Percentiles rank a stretch among this genome's conserved stretches.
Conservation (phyloP, 2,888 invertebrate species). For the Capitulum mitella region DNA sequence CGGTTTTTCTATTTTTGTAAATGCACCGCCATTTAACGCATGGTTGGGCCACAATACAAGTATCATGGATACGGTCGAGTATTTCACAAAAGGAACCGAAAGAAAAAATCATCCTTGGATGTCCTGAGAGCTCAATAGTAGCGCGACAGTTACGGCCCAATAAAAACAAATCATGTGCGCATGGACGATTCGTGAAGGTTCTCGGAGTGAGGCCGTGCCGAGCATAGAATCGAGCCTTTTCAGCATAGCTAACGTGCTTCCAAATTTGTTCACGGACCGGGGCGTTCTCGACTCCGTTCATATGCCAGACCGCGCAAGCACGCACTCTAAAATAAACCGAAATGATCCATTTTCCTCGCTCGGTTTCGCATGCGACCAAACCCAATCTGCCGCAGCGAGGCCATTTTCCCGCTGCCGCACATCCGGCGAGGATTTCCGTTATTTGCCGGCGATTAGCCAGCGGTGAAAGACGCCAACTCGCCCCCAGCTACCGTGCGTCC, state of each 20-base stretch:
- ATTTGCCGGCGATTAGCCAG: too few species aligned
- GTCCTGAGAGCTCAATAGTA: not conserved
- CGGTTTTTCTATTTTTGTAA: not conserved
- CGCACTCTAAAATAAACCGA: too few species aligned
- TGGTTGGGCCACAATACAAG: not conserved
- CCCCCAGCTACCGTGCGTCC: not conserved
- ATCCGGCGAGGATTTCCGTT: too few species aligned
- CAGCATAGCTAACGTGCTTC: too few species aligned
- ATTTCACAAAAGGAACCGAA: not conserved
- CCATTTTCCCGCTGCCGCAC: not conserved
- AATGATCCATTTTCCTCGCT: too few species aligned
- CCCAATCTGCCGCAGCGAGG: not conserved
- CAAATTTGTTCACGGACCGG: too few species aligned
- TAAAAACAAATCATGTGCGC: not conserved
- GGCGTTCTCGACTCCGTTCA: too few species aligned
- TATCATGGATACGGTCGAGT: not conserved
- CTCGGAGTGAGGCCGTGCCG: not conserved
- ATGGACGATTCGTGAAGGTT: not conserved
- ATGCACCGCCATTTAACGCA: not conserved
- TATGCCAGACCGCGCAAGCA: too few species aligned
- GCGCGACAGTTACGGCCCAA: not conserved
- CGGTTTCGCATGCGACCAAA: too few species aligned
- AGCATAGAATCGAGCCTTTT: too few species aligned
- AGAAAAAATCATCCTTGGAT: not conserved
- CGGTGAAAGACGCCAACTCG: too few species aligned